Evolutionary conservation across 2,888 invertebrate species (phyloP), one percentile per base, ranked within the genome.

Genomic region (Zaprionus lineosus): DNA sequence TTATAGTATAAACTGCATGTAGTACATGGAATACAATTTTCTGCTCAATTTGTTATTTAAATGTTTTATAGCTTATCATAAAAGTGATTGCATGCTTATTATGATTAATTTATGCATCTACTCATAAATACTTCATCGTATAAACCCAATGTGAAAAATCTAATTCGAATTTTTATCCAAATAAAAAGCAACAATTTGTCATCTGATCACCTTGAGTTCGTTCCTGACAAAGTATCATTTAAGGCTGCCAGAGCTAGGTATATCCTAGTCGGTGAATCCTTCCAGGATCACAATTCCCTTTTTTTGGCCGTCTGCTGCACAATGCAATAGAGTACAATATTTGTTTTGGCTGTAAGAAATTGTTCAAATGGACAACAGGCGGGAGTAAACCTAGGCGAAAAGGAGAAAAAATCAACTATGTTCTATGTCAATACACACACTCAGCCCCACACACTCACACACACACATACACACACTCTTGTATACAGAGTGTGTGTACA

Each of bases 311-410:
- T 7, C 11, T 41, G 46, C 24, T 26, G 18, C 37, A 57, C 59
- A 64, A 50, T 64, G 48, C 70, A 61, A 15, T 39, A 12, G n/a
- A n/a, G 28, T 37, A 53, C 24, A 53, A 36, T 63, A 51, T 73
- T 73, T 61, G 43, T 43, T 61, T 68, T 47, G 33, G 34, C 33
- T 51, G 33, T 63, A 70, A 64, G 53, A 77, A 64, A 67, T 61
- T 53, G 58, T 56, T 40, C 8, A 56, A 60, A 67, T 53, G 59
- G 43, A 44, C 63, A 52, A 29, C 29, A 62, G 34, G 16, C 16
- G 18, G 36, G 2, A 2, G 7, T 6, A 16, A 7, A 36, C 8
- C 36, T 16, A n/a, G 36, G 31, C 7, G 6, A 51, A 46, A 40
- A 8, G 15, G 9, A 28, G n/a, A 31, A 37, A 39, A 34, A 33